Evolutionary conservation across 2,797 vertebrate species (phyloP).

Genomic region (Microchirus variegatus): DNA sequence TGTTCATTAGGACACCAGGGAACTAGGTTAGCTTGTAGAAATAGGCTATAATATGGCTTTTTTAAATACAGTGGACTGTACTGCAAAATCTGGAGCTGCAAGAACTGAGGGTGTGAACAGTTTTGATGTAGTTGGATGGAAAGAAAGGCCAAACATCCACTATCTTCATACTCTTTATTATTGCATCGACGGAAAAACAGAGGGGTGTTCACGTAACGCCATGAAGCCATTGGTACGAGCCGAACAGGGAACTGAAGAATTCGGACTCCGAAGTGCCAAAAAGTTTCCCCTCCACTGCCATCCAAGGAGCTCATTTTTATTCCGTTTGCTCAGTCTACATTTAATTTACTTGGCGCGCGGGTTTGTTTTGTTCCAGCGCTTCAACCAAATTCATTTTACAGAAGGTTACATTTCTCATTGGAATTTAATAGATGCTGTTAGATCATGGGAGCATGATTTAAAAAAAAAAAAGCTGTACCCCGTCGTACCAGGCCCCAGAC

Average conservation of each 20-base stretch:
- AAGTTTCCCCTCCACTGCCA: constrained; percentile 13
- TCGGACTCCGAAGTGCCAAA: constrained; percentile 10
- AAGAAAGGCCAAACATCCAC: constrained; percentile 1
- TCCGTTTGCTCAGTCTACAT: constrained; percentile 27
- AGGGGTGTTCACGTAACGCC: constrained; percentile 15
- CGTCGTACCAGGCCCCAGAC: neutral
- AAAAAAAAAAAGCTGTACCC: no score
- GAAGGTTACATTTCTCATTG: constrained; percentile 15
- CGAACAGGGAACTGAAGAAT: constrained; percentile 25
- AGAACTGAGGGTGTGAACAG: neutral
- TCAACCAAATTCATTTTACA: constrained; percentile 34
- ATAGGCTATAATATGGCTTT: no score
- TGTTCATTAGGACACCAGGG: no score
- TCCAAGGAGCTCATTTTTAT: constrained; percentile 22
- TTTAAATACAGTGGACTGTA: constrained; percentile 26
- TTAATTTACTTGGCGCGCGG: constrained; percentile 40
- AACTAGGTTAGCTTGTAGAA: no score
- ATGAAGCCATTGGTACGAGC: constrained; percentile 6
- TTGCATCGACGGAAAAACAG: neutral
- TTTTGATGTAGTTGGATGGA: neutral
- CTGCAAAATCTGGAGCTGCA: constrained; percentile 15
- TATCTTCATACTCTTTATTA: neutral
- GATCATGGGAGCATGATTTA: constrained; percentile 6
- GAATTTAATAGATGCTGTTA: constrained; percentile 22
- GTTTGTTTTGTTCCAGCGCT: constrained; percentile 39